Base-by-base conservation (phyloP, 2,797 vertebrate species). In the Echiichthys vipera region DNA sequence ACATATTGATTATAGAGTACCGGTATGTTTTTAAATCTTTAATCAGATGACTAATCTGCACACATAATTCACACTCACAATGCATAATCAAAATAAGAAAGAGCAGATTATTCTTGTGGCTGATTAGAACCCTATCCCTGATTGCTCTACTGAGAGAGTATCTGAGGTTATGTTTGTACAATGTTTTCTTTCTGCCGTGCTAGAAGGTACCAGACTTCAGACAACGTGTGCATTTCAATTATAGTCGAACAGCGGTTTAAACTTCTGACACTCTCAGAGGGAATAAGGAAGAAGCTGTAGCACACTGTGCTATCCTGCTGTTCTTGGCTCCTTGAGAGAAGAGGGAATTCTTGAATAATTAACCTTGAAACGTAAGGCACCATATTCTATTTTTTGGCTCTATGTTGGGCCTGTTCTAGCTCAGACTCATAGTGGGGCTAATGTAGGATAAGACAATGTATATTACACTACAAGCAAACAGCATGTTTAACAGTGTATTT, bases 241-340 rank as follows among this genome's bases (percentile, higher is more conserved):
- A 83, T 22, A 80, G 58, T 77, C 61, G 66, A 88, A 85, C 65
- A 81, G 80, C 68, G 68, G 78, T 88, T 89, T 94, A 91, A 94
- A 94, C 92, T 93, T 84, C 73, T 91, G 89, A 90, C 84, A 89
- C 89, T 92, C 92, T 88, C 92, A 14, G 8, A 90, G 91, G 93
- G 92, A 93, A 91, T 89, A 86, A 86, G 86, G 83, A 70, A 79
- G 83, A 86, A 77, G 85, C 85, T 59, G 74, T 18, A 80, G 75
- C 85, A 80, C 68, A 71, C 50, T 5, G 14, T 25, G 46, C 65
- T 71, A 37, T 75, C 85, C 85, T 77, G 80, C 87, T 91, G 84
- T 78, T 88, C 77, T 65, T 62, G 42, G 71, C 83, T 86, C 84
- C 80, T 87, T 84, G 66, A 80, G 79, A 61, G 50, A 66, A 65